Conservation (phyloP, 2,888 invertebrate genomes). For the Caenorhabditis zanzibari region DNA sequence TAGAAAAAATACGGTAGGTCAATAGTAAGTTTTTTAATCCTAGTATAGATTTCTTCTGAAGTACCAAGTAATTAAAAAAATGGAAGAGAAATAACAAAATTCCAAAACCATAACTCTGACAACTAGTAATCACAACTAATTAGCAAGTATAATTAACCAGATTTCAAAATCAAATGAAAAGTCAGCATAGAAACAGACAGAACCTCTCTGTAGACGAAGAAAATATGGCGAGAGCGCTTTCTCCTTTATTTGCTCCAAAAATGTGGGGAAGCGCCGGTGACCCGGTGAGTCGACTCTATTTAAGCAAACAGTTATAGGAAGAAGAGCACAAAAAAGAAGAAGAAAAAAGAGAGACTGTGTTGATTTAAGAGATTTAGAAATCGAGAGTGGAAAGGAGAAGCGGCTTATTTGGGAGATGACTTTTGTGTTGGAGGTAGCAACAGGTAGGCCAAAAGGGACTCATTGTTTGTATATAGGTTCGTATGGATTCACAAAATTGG, state of each 20-base stretch:
- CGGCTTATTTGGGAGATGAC: constrained; percentile 4
- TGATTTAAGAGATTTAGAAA: constrained; percentile 27
- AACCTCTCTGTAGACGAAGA: neutral
- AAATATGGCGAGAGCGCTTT: neutral
- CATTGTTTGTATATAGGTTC: neutral
- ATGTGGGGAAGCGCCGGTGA: constrained; percentile 3
- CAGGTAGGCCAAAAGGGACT: neutral
- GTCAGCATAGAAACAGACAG: neutral
- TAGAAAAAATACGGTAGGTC: too few species aligned
- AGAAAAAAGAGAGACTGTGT: neutral
- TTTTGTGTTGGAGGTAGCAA: neutral
- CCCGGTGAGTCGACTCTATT: constrained; percentile 20
- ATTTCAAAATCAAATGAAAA: neutral
- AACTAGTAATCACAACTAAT: neutral
- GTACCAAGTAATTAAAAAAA: too few species aligned
- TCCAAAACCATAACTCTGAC: neutral
- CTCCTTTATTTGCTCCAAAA: constrained; percentile 19
- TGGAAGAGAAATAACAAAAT: neutral
- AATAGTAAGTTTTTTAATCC: too few species aligned
- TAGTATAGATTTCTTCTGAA: too few species aligned
- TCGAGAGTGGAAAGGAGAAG: neutral
- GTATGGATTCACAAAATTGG: too few species aligned
- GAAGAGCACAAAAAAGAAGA: constrained; percentile 10
- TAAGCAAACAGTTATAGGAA: constrained; percentile 26
- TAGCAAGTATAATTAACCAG: neutral